These are phyloP conservation scores for Carduelis carduelis DNA, from an alignment of 2,797 vertebrate genomes.

Conservation along the genomic window DNA sequence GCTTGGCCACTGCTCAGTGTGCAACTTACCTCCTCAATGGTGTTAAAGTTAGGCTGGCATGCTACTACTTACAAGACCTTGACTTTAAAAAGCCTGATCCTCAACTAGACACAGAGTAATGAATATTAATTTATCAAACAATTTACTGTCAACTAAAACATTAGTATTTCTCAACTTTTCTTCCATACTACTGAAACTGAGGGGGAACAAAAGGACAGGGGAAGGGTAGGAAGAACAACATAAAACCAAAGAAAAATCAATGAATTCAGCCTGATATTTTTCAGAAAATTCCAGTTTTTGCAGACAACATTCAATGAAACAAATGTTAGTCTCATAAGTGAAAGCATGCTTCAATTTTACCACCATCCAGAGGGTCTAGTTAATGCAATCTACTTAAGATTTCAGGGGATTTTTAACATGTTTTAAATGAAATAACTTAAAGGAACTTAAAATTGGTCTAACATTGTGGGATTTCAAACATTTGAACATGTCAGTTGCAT, in stretches of 20 bases:
- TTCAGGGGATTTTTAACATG: slow-evolving; percentile 69
- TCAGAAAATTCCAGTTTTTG: slow-evolving; percentile 72
- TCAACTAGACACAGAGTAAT: slow-evolving; percentile 39
- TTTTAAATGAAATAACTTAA: slow-evolving; percentile 80
- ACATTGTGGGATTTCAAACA: slow-evolving; percentile 81
- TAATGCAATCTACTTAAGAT: slow-evolving; percentile 71
- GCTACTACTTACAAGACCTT: slow-evolving; percentile 70
- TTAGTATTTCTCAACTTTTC: slow-evolving; percentile 61
- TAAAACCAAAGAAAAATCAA: slow-evolving; percentile 35
- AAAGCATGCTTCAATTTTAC: slow-evolving; percentile 75
- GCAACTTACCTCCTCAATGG: slow-evolving; percentile 45
- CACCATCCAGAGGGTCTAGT: slow-evolving; percentile 74
- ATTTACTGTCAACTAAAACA: slow-evolving; percentile 67
- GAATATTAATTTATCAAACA: slow-evolving; percentile 55
- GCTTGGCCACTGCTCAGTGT: slow-evolving; percentile 38
- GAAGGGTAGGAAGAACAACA: neutral
- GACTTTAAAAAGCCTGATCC: slow-evolving; percentile 38
- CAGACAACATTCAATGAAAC: slow-evolving; percentile 68
- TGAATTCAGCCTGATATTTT: slow-evolving; percentile 26
- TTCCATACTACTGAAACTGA: slow-evolving; percentile 45
- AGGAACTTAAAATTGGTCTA: slow-evolving; percentile 81
- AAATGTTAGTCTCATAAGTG: slow-evolving; percentile 73
- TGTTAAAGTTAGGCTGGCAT: slow-evolving; percentile 60
- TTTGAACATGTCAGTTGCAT: slow-evolving; percentile 85
- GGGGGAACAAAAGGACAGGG: neutral